A percentile compares a stretch with the other conserved stretches of the same genome.
These are phyloP conservation scores for Aldabrachelys gigantea DNA, from an alignment of 2,113 vertebrate species.

Conservation along the genomic window DNA sequence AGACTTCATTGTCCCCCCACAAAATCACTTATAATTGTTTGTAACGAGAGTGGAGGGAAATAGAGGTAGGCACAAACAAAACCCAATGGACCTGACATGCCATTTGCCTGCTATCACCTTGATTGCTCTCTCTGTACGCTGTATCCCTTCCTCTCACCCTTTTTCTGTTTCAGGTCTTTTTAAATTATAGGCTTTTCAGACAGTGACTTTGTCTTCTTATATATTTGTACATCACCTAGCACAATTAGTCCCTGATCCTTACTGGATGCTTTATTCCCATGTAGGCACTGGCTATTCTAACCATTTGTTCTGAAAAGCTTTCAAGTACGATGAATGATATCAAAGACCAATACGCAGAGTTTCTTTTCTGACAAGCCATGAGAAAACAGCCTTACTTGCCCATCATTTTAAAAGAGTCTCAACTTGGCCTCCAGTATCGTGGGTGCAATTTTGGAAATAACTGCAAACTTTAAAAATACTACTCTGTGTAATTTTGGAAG, in stretches of 20 bases:
- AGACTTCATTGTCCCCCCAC: neutral
- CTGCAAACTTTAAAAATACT: neutral
- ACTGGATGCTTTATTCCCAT: rapidly evolving
- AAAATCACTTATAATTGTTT: neutral
- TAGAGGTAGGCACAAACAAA: neutral
- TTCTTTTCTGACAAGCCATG: neutral
- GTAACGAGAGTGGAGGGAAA: neutral
- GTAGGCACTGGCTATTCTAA: neutral
- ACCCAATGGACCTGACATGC: neutral
- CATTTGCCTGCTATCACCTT: neutral
- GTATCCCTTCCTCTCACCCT: neutral
- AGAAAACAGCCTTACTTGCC: neutral
- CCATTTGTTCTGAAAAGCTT: neutral
- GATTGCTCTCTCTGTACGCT: neutral
- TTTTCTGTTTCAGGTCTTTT: neutral
- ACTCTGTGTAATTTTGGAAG: neutral
- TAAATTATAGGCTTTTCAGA: neutral
- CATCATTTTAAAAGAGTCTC: neutral
- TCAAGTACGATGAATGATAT: neutral
- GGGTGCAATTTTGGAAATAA: neutral
- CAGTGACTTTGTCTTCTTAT: neutral
- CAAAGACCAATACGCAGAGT: neutral
- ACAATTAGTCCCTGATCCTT: neutral
- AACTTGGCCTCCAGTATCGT: neutral
- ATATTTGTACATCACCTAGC: neutral